Percentiles rank a stretch among this genome's conserved stretches.
Evolutionary conservation across 2,888 invertebrate genomes (phyloP).

Genomic region (Phyto melanocephala): DNA sequence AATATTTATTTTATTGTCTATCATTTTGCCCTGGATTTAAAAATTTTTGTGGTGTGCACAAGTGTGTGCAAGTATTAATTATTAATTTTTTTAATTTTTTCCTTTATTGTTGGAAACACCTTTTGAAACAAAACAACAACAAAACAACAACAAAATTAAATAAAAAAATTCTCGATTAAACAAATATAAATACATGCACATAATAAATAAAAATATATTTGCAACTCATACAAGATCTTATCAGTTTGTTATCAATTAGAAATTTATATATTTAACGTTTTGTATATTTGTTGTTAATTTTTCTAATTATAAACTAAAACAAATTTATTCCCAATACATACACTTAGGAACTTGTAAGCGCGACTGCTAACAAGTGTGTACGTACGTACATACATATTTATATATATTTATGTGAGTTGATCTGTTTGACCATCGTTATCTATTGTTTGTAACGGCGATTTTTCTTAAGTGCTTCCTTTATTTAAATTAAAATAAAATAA

Average conservation of each 20-base stretch:
- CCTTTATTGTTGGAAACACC: background rate
- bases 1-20: background rate
- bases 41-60: background rate
- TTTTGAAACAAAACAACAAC: background rate
- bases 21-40: background rate
- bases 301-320: background rate
- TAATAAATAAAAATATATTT: background rate
- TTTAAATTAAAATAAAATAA: too few species aligned
- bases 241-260: constrained; percentile 46
- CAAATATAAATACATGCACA: background rate
- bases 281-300: constrained; percentile 6
- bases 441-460: too few species aligned
- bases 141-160: background rate
- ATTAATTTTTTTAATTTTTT: background rate
- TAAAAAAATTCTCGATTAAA: constrained; percentile 27
- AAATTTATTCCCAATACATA: background rate
- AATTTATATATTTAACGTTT: too few species aligned
- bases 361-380: too few species aligned
- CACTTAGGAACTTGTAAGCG: too few species aligned
- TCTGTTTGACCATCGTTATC: too few species aligned
- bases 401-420: too few species aligned
- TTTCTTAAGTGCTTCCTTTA: too few species aligned
- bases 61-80: background rate
- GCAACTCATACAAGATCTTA: constrained; percentile 38
- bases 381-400: too few species aligned